These are phyloP conservation scores for Ornithoptera alexandrae DNA, from an alignment of 2,888 invertebrate genomes.

Conservation along the genomic window DNA sequence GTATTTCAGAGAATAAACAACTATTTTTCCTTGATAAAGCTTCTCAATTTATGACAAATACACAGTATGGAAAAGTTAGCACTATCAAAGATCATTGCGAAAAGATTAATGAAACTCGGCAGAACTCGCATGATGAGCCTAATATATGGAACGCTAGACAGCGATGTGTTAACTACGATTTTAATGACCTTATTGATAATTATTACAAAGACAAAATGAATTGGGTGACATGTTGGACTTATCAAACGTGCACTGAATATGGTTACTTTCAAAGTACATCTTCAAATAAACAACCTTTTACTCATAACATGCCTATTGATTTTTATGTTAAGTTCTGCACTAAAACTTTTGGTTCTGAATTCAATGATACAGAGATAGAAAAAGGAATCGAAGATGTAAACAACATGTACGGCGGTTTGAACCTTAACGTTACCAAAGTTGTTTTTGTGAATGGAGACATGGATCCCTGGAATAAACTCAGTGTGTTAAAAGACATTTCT, in stretches of 20 bases:
- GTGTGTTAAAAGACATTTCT: constrained; percentile 68
- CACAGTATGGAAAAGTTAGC: constrained; percentile 57
- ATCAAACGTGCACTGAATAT: constrained; percentile 89
- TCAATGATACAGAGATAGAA: constrained; percentile 56
- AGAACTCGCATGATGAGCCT: constrained; percentile 34
- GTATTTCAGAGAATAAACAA: constrained; percentile 52
- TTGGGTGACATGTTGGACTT: constrained; percentile 78
- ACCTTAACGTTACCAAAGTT: constrained; percentile 75
- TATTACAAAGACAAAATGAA: constrained; percentile 42
- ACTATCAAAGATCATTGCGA: constrained; percentile 52
- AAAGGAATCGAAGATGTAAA: constrained; percentile 65
- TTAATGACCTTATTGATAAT: constrained; percentile 50
- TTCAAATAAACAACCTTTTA: constrained; percentile 80
- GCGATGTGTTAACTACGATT: constrained; percentile 55
- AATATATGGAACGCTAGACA: constrained; percentile 43
- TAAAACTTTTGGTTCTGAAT: constrained; percentile 63
- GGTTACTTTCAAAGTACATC: constrained; percentile 85
- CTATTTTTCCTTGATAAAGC: constrained; percentile 58
- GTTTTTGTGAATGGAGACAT: constrained; percentile 80
- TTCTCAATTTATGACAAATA: constrained; percentile 48
- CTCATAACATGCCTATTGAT: constrained; percentile 62
- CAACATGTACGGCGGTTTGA: constrained; percentile 67
- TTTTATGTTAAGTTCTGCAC: constrained; percentile 64
- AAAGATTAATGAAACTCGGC: constrained; percentile 36
- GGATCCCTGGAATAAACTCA: constrained; percentile 80